Evolutionary conservation across 2,113 vertebrate species (phyloP).

Genomic region (Ciconia boyciana): DNA sequence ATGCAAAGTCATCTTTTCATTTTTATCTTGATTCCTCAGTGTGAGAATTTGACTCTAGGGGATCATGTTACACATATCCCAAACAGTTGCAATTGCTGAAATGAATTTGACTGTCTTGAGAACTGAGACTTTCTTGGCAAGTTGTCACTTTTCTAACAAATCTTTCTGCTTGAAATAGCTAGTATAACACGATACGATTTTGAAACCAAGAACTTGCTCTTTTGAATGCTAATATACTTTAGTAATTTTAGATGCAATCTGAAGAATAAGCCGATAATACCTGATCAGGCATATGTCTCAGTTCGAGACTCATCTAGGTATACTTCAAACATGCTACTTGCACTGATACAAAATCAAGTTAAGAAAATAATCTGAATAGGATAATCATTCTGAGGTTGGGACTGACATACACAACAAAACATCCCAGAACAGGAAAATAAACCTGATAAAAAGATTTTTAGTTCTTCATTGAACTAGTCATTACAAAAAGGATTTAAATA

Average conservation of each 20-base stretch:
- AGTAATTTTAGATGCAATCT: background rate
- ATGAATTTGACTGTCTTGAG: conserved; percentile 15
- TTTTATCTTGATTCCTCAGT: background rate
- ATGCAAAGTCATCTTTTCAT: conserved; percentile 20
- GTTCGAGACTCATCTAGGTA: background rate
- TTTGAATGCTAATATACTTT: conserved; percentile 9
- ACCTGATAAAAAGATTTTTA: background rate
- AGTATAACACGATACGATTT: background rate
- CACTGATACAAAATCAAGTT: background rate
- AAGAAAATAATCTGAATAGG: background rate
- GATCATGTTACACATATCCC: background rate
- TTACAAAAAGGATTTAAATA: background rate
- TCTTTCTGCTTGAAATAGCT: conserved; percentile 20
- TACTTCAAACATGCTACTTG: background rate
- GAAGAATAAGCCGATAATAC: background rate
- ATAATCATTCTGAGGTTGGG: background rate
- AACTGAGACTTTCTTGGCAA: conserved; percentile 35
- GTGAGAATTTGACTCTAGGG: conserved; percentile 1
- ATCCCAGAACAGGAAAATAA: background rate
- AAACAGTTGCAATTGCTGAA: conserved; percentile 9
- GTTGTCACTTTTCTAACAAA: conserved; percentile 30
- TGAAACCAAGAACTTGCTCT: background rate
- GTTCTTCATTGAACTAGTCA: background rate
- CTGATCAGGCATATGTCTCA: background rate
- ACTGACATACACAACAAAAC: background rate